Conservation (phyloP, 2,113 vertebrate species). For the Sitta europaea region DNA sequence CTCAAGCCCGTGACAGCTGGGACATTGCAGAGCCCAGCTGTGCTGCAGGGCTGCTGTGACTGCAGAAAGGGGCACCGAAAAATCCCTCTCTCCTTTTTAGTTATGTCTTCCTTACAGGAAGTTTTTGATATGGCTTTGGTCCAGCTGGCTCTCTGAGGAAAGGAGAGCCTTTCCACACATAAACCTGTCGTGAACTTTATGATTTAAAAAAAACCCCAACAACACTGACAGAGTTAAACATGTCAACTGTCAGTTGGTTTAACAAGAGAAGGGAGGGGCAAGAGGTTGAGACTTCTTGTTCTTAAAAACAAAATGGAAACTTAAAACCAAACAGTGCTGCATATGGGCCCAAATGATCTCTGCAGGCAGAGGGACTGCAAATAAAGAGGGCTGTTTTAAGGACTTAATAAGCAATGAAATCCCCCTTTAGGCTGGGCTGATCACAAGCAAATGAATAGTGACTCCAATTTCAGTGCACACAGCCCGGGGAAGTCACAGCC, state of each 20-base stretch:
- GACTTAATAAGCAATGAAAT: not conserved
- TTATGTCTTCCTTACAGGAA: constrained; percentile 16
- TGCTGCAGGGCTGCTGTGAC: not conserved
- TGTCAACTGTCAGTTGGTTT: not conserved
- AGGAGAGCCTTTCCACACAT: not conserved
- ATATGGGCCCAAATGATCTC: not conserved
- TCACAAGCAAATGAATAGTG: not conserved
- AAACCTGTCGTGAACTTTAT: not conserved
- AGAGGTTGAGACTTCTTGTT: not conserved
- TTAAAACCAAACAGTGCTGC: not conserved
- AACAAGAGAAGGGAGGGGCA: not conserved
- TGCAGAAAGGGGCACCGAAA: not conserved
- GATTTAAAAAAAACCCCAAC: not conserved
- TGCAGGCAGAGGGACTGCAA: not conserved
- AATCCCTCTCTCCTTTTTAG: not conserved
- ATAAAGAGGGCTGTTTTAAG: constrained; percentile 23
- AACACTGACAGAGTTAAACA: not conserved
- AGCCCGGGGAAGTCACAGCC: not conserved
- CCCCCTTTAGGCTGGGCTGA: not conserved
- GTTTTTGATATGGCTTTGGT: not conserved
- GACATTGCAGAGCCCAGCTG: not conserved
- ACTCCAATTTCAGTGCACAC: not conserved
- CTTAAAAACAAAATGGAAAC: constrained; percentile 5
- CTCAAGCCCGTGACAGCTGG: not conserved
- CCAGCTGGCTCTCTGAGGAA: not conserved